Evolutionary conservation across 2,797 vertebrate species (phyloP).

Genomic region (Microhierax caerulescens): DNA sequence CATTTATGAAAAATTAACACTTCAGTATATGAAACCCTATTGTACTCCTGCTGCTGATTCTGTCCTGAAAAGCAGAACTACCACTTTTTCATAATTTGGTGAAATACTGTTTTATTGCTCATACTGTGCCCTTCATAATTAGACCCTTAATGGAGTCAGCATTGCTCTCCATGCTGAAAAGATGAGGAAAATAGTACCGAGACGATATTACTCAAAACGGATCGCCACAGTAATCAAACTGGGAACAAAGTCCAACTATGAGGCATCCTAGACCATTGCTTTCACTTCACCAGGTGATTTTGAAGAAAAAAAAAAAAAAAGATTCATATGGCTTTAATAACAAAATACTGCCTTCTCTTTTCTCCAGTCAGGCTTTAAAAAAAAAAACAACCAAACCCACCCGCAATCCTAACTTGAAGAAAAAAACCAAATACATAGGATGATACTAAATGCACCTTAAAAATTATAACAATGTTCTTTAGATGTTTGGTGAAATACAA

Average conservation of each 20-base stretch:
- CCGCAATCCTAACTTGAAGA: background rate
- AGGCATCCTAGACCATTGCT: background rate
- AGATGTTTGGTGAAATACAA: background rate
- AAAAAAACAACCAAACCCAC: background rate
- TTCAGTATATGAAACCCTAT: background rate
- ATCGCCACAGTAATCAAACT: background rate
- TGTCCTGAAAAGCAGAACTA: background rate
- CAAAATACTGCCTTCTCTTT: background rate
- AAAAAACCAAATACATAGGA: background rate
- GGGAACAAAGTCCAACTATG: background rate
- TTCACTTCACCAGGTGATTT: background rate
- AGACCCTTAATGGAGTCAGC: background rate
- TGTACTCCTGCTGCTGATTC: background rate
- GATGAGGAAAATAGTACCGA: background rate
- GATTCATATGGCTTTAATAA: background rate
- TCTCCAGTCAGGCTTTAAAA: background rate
- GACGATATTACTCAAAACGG: background rate
- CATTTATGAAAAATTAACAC: background rate
- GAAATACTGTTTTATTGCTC: background rate
- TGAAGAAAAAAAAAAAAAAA: background rate
- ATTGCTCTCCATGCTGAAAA: background rate
- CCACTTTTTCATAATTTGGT: background rate
- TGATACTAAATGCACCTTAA: background rate
- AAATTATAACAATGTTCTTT: background rate
- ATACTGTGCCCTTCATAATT: background rate